Base-by-base conservation (phyloP, 2,888 invertebrate genomes). In the Argynnis bischoffii region DNA sequence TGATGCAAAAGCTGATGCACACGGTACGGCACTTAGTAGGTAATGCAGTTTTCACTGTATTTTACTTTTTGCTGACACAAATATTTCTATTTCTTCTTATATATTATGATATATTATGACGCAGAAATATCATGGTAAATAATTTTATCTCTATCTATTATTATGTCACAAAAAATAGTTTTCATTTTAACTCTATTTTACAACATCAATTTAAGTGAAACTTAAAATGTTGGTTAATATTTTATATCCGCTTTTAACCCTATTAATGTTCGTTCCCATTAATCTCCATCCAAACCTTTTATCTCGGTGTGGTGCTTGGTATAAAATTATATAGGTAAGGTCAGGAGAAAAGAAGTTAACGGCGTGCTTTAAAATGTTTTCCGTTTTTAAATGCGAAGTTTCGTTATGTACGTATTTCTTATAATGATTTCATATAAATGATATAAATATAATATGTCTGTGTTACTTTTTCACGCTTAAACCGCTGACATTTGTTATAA, bases 221-320 rank as follows among this genome's bases (percentile, higher is more conserved):
- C 11, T 59, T 26, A 59, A 47, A 48, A 59, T 59, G 59, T 59
- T 48, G 15, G 5, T 47, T 59, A 51, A 18, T 61, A 35, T 51
- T 51, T 61, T 51, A 61, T 18, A 61, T 35, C 61, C 51, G 15
- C 15, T 51, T 61, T 60, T 61, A 61, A 51, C 61, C 51, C 35
- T 51, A 16, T 61, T 41, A 51, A 61, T 61, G 35, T 48, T 59
- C 59, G 26, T 59, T 48, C 26, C n/a, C 59, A 59, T 59, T 48
- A 59, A 51, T 61, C 35, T 63, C 54, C 41, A 21, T 21, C 53
- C 63, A 46, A 56, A 63, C 57, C 67, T 63, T 56, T 67, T 47
- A 63, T 53, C 63, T 63, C 64, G 56, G 46, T 21, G 63, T 63
- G 55, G 41, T 26, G 56, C 26, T 41, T 41, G 47, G 56, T 15